Evolutionary conservation across 2,797 vertebrate species (phyloP), one percentile per base, ranked within the genome.

Genomic region (Macropodus opercularis): DNA sequence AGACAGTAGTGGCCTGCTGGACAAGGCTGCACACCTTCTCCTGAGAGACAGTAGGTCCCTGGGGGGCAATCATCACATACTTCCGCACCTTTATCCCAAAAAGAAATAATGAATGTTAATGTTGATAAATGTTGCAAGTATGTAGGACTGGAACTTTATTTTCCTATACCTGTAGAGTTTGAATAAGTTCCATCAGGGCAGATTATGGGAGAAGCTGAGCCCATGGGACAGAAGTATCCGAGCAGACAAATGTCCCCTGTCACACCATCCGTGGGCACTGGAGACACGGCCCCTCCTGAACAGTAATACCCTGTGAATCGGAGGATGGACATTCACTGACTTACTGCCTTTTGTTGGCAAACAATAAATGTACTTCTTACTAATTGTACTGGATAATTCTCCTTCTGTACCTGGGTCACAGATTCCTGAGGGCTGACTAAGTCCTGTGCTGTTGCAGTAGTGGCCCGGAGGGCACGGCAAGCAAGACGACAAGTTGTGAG

Each of bases 221-320:
- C 91, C 57, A 52, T 22, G 19, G 91, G 91, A 79, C 94, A 95
- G 83, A 90, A 89, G n/a, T 92, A 85, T 66, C 90, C 93, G 52
- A 59, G 17, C 12, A 93, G 92, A 80, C 94, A 94, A 24, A 89
- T 71, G 65, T 91, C 76, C 40, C 94, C 94, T 26, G 92, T 93
- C 36, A 85, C 22, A 0, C 90, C 89, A 50, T 93, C 92, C 10
- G 84, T 61, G 10, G 95, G 94, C 48, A 31, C 89, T 4, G 92
- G 84, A 17, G 87, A 90, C 42, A 29, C 49, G 0, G 93, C 82
- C 3, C 93, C 83, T 68, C 86, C 91, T 1, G 67, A 87, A 71
- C 95, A 97, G 68, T 93, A 95, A 86, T 93, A 95, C 2, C 95
- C 96, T 98, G 49, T 6, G 84, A 72, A 73, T 48, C 29, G 61